These are phyloP conservation scores for Trematomus loennbergii DNA, from an alignment of 2,113 vertebrate genomes.

Conservation along the genomic window DNA sequence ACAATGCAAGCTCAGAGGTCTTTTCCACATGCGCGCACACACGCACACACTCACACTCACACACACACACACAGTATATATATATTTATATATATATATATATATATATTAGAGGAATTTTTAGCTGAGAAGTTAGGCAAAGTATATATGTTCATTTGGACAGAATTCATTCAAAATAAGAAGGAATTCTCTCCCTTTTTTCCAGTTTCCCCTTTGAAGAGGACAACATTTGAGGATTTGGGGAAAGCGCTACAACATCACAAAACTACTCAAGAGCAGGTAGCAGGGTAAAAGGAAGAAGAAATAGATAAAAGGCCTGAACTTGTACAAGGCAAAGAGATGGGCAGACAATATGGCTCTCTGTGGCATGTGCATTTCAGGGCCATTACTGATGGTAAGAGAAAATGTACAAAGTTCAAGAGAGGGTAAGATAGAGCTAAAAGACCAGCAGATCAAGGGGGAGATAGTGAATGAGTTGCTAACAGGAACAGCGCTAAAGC, in stretches of 20 bases:
- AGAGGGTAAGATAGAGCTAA: constrained; percentile 31
- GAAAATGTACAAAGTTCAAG: constrained; percentile 62
- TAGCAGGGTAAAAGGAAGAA: constrained; percentile 60
- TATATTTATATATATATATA: constrained; percentile 46
- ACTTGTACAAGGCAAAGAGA: constrained; percentile 77
- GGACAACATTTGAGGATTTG: constrained; percentile 59
- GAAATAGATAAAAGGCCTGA: constrained; percentile 62
- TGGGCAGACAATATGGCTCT: constrained; percentile 59
- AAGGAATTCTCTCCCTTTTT: constrained; percentile 57
- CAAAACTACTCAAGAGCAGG: constrained; percentile 77
- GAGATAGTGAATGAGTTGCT: constrained; percentile 31
- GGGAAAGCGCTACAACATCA: constrained; percentile 79
- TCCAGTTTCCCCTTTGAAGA: constrained; percentile 58
- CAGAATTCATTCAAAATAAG: constrained; percentile 66
- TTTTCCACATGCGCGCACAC: constrained; percentile 49
- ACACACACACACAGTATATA: constrained; percentile 12
- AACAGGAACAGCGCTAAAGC: constrained; percentile 58
- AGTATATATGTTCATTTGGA: constrained; percentile 72
- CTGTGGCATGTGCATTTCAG: constrained; percentile 69
- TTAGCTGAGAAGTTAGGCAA: constrained; percentile 74
- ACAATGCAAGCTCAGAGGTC: constrained; percentile 71
- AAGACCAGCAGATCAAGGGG: constrained; percentile 43
- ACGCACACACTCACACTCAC: not conserved
- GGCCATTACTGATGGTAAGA: constrained; percentile 52
- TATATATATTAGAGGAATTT: constrained; percentile 67